Evolutionary conservation across 2,797 vertebrate species (phyloP).

Genomic region (Sebastes glaucus): DNA sequence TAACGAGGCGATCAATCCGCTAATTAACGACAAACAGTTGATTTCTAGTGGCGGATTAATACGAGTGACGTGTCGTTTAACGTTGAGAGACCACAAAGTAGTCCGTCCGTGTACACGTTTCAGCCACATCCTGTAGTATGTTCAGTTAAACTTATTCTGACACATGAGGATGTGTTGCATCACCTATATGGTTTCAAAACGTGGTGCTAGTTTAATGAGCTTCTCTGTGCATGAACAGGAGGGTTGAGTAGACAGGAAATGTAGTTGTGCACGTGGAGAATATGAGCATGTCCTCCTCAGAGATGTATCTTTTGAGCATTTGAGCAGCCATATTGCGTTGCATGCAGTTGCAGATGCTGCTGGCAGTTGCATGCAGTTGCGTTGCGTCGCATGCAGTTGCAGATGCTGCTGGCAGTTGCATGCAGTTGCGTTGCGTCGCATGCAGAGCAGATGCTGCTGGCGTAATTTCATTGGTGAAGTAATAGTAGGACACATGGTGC

Average conservation of each 20-base stretch:
- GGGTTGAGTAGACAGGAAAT: no score
- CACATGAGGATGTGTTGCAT: no score
- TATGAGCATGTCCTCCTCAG: not conserved
- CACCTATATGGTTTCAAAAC: no score
- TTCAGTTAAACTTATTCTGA: no score
- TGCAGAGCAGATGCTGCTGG: conserved; percentile 4
- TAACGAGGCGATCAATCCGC: conserved; percentile 5
- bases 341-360: conserved; percentile 18
- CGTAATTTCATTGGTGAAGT: conserved; percentile 10
- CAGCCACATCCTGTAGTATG: no score
- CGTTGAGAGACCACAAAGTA: not conserved
- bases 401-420: no score
- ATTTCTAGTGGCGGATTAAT: no score
- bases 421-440: not conserved
- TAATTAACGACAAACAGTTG: no score
- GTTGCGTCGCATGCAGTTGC: no score
- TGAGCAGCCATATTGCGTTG: conserved; percentile 11
- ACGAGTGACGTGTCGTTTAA: no score
- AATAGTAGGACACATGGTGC: not conserved
- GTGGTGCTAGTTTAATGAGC: not conserved
- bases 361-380: no score
- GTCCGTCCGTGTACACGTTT: not conserved
- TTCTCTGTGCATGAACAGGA: accelerated
- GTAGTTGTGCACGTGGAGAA: not conserved
- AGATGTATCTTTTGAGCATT: not conserved